These are phyloP conservation scores for Aphaenogaster ashmeadi DNA, from an alignment of 1,140 invertebrate genomes.

Conservation along the genomic window DNA sequence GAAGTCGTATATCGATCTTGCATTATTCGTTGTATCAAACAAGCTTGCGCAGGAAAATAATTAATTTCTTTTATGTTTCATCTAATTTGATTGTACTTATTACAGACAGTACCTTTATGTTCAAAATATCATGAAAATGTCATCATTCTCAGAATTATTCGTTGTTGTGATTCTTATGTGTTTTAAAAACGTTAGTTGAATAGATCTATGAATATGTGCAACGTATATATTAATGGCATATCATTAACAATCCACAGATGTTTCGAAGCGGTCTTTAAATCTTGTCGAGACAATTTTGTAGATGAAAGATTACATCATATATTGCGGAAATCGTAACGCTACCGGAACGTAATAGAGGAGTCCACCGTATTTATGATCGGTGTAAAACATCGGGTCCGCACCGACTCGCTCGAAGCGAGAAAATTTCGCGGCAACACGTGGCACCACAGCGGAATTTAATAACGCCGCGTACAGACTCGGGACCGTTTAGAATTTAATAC, in stretches of 20 bases:
- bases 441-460: slow-evolving; percentile 77
- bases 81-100: background rate
- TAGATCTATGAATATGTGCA: background rate
- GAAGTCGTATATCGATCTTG: background rate
- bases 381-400: slow-evolving; percentile 52
- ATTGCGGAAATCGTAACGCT: slow-evolving; percentile 54
- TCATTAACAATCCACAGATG: slow-evolving; percentile 54
- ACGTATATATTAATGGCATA: slow-evolving; percentile 28
- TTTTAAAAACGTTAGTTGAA: background rate
- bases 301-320: slow-evolving; percentile 58
- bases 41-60: background rate
- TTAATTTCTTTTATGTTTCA: background rate
- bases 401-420: slow-evolving; percentile 1
- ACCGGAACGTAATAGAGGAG: slow-evolving; percentile 42
- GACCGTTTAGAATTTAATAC: slow-evolving; percentile 78
- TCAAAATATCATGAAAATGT: background rate
- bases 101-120: background rate
- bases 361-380: slow-evolving; percentile 64
- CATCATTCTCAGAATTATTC: background rate
- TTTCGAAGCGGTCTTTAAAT: slow-evolving; percentile 56
- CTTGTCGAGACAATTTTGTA: slow-evolving; percentile 47
- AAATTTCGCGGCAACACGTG: slow-evolving; percentile 55
- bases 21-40: background rate
- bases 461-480: slow-evolving; percentile 70
- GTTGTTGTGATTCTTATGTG: background rate